phyloP scores from a whole-genome alignment of 2,113 vertebrate species.

The Trochalopteron elliotii region DNA sequence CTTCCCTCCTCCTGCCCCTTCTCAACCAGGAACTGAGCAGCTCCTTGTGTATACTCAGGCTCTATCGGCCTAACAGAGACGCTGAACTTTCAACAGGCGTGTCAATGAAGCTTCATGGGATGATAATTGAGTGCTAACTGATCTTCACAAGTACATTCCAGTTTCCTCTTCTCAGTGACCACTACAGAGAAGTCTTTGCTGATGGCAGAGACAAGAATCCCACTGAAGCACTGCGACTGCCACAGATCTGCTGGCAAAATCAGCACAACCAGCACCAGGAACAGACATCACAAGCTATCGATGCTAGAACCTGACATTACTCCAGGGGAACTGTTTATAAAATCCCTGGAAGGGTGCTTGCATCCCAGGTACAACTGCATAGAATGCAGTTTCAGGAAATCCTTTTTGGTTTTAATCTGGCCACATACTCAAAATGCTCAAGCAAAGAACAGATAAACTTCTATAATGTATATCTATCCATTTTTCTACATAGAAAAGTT shows the following conservation, averaged over 20 bases:
- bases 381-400: not conserved
- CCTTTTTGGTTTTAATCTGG: not conserved
- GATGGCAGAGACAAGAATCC: not conserved
- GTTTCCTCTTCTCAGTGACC: not conserved
- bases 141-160: slow-evolving; percentile 7
- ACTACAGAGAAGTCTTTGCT: not conserved
- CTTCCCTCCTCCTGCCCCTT: not conserved
- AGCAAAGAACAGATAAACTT: not conserved
- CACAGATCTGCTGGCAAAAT: not conserved
- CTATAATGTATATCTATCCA: not conserved
- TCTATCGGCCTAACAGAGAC: not conserved
- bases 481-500: not conserved
- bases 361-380: not conserved
- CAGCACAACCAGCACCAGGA: not conserved
- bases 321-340: not conserved
- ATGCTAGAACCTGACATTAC: not conserved
- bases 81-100: not conserved
- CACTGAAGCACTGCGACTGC: not conserved
- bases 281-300: not conserved
- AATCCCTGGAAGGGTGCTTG: not conserved
- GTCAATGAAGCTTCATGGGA: not conserved
- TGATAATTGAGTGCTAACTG: slow-evolving; percentile 45
- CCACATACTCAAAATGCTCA: not conserved
- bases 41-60: not conserved
- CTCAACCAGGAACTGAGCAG: not conserved